phyloP scores from a whole-genome alignment of 2,113 vertebrate genomes.

The Cercocebus atys region DNA sequence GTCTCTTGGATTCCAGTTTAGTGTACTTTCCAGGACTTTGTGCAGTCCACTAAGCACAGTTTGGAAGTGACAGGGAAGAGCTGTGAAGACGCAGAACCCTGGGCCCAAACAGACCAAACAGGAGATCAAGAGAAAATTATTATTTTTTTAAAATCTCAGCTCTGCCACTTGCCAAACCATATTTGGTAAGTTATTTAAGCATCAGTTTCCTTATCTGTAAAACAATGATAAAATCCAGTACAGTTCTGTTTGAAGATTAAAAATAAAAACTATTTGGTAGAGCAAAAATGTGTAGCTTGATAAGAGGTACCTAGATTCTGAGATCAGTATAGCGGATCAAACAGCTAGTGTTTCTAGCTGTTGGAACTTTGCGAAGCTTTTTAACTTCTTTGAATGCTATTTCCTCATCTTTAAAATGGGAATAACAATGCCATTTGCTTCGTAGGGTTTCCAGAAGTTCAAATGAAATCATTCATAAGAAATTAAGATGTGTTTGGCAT shows the following conservation, averaged over 20 bases:
- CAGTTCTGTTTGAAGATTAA: background rate
- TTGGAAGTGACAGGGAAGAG: fast-evolving
- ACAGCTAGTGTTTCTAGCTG: background rate
- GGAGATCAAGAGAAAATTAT: no score
- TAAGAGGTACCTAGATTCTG: background rate
- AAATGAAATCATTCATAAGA: background rate
- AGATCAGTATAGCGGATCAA: background rate
- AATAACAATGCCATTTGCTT: background rate
- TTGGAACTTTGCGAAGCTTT: background rate
- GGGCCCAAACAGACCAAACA: background rate
- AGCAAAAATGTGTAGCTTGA: background rate
- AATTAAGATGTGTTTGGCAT: background rate
- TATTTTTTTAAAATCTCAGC: background rate
- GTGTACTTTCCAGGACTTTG: background rate
- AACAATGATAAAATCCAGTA: background rate
- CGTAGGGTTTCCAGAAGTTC: background rate
- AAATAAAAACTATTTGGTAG: background rate
- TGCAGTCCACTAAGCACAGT: background rate
- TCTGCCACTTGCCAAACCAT: background rate
- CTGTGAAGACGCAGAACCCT: background rate
- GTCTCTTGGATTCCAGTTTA: background rate
- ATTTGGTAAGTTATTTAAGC: background rate
- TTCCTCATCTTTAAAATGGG: background rate
- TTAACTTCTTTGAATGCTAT: background rate
- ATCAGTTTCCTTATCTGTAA: background rate